Conservation (phyloP, 2,888 invertebrate genomes). For the Hemistola chrysoprasaria region DNA sequence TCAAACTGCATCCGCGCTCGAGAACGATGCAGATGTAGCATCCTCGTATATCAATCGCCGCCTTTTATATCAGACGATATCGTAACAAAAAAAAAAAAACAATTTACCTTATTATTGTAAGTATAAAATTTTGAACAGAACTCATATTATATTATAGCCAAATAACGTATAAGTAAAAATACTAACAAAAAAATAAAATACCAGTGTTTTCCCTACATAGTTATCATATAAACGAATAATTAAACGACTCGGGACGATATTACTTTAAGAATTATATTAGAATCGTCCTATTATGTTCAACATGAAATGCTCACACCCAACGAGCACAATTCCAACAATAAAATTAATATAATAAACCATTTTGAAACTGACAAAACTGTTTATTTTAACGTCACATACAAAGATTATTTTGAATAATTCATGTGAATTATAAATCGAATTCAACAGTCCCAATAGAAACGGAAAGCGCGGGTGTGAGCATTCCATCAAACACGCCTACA, state of each 20-base stretch:
- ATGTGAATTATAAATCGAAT: conserved; percentile 10
- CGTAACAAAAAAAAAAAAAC: conserved; percentile 49
- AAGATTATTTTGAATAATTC: conserved; percentile 12
- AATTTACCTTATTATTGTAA: conserved; percentile 32
- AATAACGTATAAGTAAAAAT: conserved; percentile 67
- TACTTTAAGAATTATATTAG: conserved; percentile 82
- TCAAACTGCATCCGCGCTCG: conserved; percentile 39
- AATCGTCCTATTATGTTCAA: conserved; percentile 70
- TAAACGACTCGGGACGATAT: conserved; percentile 78
- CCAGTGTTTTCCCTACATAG: conserved; percentile 60
- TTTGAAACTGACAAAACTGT: conserved; percentile 20
- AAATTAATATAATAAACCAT: conserved; percentile 21
- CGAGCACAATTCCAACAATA: conserved; percentile 23
- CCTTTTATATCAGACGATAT: conserved; percentile 25
- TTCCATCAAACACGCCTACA: conserved; percentile 63
- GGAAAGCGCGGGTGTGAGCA: conserved; percentile 50
- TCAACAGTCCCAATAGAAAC: neutral
- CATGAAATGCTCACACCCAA: conserved; percentile 58
- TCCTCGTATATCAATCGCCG: conserved; percentile 38
- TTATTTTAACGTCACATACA: conserved; percentile 16
- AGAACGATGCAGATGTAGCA: conserved; percentile 30
- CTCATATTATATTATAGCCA: conserved; percentile 56
- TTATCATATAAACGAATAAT: conserved; percentile 73
- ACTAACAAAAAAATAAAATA: conserved; percentile 73
- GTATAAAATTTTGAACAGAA: conserved; percentile 54